Percentiles rank a stretch among this genome's conserved stretches.
These are phyloP conservation scores for Bembecia ichneumoniformis DNA, from an alignment of 2,888 invertebrate species.

Conservation along the genomic window DNA sequence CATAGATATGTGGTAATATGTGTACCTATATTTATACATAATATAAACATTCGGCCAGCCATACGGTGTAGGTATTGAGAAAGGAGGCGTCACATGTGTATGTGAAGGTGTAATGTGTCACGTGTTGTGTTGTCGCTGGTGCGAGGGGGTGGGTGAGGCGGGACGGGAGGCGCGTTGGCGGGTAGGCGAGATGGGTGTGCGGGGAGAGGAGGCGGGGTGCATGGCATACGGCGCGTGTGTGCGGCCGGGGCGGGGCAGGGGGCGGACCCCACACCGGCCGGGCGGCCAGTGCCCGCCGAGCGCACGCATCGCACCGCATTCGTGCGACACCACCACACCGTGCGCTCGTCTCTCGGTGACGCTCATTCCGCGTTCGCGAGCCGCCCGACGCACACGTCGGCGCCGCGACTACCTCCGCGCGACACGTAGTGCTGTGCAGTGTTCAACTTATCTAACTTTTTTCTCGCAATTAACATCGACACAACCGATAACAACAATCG, in stretches of 20 bases:
- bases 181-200: conserved; percentile 30
- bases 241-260: conserved; percentile 49
- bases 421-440: conserved; percentile 29
- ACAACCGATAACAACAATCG: background rate
- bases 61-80: conserved; percentile 19
- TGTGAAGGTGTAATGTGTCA: conserved; percentile 55
- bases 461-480: background rate
- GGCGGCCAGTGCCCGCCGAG: conserved; percentile 1
- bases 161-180: conserved; percentile 28
- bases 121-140: conserved; percentile 28
- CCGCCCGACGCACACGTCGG: conserved; percentile 50
- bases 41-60: too few relatives aligned
- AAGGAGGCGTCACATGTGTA: conserved; percentile 62
- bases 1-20: too few relatives aligned
- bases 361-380: conserved; percentile 45
- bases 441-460: conserved; percentile 11
- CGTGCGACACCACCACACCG: conserved; percentile 8
- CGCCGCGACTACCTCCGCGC: conserved; percentile 23
- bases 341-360: conserved; percentile 3
- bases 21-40: too few relatives aligned
- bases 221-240: conserved; percentile 27
- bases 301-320: conserved; percentile 1
- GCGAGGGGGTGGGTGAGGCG: conserved; percentile 18
- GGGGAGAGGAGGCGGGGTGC: conserved; percentile 15
- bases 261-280: conserved; percentile 43